Evolutionary conservation across 2,113 vertebrate species (phyloP), one percentile per base, ranked within the genome.

Genomic region (Trichechus manatus): DNA sequence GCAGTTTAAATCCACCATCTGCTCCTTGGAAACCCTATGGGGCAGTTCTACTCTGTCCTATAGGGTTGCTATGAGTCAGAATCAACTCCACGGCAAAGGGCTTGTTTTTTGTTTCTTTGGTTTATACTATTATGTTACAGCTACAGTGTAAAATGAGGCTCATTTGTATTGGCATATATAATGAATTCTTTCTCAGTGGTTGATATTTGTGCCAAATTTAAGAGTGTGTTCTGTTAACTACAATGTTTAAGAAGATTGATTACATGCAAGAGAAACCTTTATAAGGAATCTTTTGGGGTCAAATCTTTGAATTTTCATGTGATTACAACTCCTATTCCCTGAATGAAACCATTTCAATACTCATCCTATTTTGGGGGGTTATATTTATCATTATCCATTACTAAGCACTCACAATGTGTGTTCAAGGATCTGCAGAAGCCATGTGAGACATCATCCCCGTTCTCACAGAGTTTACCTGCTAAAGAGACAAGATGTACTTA

Each of bases 281-380:
- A 59, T 66, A 89, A 9, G 47, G 33, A 87, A 79, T 23, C 87
- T 36, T 25, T 14, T 10, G 89, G n/a, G 20, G 36, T 63, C 44
- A 87, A 64, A 63, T 64, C 88, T 74, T 88, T 89, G 66, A 79
- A 79, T 93, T 66, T 79, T 79, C 5, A n/a, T 82, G 23, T 88
- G 93, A 84, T 72, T 6, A 59, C 4, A n/a, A 6, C 14, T 95
- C 23, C 15, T 83, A 31, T n/a, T 33, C 47, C 14, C 31, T 64
- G 25, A 70, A 68, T 36, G 39, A 94, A 96, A 75, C 66, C 22
- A 68, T n/a, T 83, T 78, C 82, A 74, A 82, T 33, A n/a, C 4
- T 63, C 39, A 63, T 22, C 19, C 25, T 82, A 68, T 75, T 95
- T 95, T 89, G 36, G 36, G 72, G 14, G 68, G 17, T 17, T 72